phyloP scores from a whole-genome alignment of 2,888 invertebrate genomes.

The Napeogenes inachia region DNA sequence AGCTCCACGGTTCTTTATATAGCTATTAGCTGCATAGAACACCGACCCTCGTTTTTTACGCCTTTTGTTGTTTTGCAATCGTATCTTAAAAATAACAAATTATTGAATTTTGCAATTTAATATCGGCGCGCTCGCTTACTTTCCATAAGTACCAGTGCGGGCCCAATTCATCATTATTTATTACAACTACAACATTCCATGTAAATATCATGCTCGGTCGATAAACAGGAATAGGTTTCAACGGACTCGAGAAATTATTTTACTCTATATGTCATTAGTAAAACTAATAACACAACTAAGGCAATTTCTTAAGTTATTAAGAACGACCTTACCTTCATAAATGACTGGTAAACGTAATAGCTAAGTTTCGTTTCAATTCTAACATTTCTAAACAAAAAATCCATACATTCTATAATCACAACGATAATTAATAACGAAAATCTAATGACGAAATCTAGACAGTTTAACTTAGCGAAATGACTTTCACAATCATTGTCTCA shows the following conservation, averaged over 20 bases:
- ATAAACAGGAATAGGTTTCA: conserved; percentile 62
- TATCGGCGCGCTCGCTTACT: conserved; percentile 62
- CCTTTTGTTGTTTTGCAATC: conserved; percentile 13
- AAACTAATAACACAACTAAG: neutral
- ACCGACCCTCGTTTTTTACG: too few relatives aligned
- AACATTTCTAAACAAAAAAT: neutral
- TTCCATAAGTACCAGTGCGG: conserved; percentile 73
- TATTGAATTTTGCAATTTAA: conserved; percentile 71
- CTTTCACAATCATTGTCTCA: conserved; percentile 75
- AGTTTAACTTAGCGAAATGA: conserved; percentile 56
- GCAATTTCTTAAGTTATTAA: neutral
- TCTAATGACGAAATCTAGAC: conserved; percentile 31
- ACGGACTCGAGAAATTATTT: conserved; percentile 62
- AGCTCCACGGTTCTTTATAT: too few relatives aligned
- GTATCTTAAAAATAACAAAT: conserved; percentile 55
- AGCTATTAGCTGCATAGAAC: too few relatives aligned
- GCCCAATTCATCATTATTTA: conserved; percentile 76
- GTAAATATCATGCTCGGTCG: conserved; percentile 70
- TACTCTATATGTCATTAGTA: conserved; percentile 26
- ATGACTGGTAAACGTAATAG: too few relatives aligned
- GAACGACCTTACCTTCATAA: too few relatives aligned
- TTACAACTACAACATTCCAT: conserved; percentile 74
- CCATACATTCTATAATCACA: neutral
- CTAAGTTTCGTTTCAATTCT: neutral
- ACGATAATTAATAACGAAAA: conserved; percentile 27